These are phyloP conservation scores for Podarcis lilfordi DNA, from an alignment of 2,797 vertebrate species.

Conservation along the genomic window DNA sequence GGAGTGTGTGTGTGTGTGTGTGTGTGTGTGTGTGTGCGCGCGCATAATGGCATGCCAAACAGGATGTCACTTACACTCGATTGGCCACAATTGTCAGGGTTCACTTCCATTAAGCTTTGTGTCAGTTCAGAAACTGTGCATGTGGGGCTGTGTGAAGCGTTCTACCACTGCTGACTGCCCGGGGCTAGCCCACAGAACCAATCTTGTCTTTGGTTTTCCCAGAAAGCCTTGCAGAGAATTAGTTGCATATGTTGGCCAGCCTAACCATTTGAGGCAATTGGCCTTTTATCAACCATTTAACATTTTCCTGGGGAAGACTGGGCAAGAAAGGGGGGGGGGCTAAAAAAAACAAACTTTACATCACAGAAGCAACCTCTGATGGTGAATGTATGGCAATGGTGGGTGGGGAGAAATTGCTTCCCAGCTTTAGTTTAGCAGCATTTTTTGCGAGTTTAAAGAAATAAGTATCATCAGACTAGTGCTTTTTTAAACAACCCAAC, in stretches of 20 bases:
- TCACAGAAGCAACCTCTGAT: conserved; percentile 40
- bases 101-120: conserved; percentile 85
- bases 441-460: conserved; percentile 38
- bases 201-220: conserved; percentile 82
- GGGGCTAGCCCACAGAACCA: conserved; percentile 82
- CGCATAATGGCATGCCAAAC: conserved; percentile 70
- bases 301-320: background rate
- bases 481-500: background rate
- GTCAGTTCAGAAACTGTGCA: conserved; percentile 82
- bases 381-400: background rate
- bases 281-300: conserved; percentile 54
- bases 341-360: background rate
- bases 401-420: conserved; percentile 25
- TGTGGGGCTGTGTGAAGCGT: conserved; percentile 79
- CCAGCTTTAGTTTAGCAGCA: conserved; percentile 3
- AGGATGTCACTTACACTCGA: conserved; percentile 80
- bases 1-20: conserved; percentile 41
- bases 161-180: conserved; percentile 83
- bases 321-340: background rate
- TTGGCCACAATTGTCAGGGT: conserved; percentile 79
- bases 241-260: conserved; percentile 77
- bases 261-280: conserved; percentile 68
- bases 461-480: conserved; percentile 29
- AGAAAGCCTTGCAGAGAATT: conserved; percentile 81
- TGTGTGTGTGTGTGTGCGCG: conserved; percentile 54